These are phyloP conservation scores for Littorina saxatilis DNA, from an alignment of 1,140 invertebrate species.

Conservation along the genomic window DNA sequence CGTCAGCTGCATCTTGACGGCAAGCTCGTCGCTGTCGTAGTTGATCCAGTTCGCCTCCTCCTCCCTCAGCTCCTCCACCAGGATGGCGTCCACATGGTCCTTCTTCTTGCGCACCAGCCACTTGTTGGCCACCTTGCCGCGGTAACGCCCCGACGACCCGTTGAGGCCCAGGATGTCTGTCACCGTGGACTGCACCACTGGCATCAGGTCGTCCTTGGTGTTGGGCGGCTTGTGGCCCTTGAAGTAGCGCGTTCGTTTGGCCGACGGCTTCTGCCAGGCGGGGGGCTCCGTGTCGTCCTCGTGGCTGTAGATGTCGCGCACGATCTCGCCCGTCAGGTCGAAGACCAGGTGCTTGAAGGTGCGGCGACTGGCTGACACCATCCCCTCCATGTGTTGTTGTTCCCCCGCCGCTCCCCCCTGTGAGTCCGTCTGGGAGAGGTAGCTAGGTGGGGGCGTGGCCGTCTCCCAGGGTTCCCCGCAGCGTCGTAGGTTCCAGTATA, in stretches of 20 bases:
- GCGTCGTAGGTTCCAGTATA: slow-evolving; percentile 65
- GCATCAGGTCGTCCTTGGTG: slow-evolving; percentile 62
- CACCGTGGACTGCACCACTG: slow-evolving; percentile 65
- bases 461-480: slow-evolving; percentile 62
- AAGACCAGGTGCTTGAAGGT: slow-evolving; percentile 79
- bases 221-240: slow-evolving; percentile 59
- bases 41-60: slow-evolving; percentile 85
- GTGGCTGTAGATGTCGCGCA: slow-evolving; percentile 75
- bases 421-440: slow-evolving; percentile 39
- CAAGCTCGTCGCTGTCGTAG: slow-evolving; percentile 83
- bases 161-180: slow-evolving; percentile 78
- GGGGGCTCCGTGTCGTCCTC: slow-evolving; percentile 70
- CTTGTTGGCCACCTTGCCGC: slow-evolving; percentile 80
- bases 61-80: slow-evolving; percentile 82
- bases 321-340: slow-evolving; percentile 82
- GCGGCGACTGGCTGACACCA: slow-evolving; percentile 62
- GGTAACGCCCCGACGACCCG: slow-evolving; percentile 77
- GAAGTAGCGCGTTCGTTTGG: slow-evolving; percentile 61
- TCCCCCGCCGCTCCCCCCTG: slow-evolving; percentile 1
- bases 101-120: slow-evolving; percentile 83
- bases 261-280: slow-evolving; percentile 78
- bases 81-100: slow-evolving; percentile 84
- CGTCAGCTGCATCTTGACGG: slow-evolving; percentile 83
- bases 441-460: slow-evolving; percentile 59
- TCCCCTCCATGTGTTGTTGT: slow-evolving; percentile 48